Evolutionary conservation across 2,888 invertebrate genomes (phyloP).

Genomic region (Drosophila borealis): DNA sequence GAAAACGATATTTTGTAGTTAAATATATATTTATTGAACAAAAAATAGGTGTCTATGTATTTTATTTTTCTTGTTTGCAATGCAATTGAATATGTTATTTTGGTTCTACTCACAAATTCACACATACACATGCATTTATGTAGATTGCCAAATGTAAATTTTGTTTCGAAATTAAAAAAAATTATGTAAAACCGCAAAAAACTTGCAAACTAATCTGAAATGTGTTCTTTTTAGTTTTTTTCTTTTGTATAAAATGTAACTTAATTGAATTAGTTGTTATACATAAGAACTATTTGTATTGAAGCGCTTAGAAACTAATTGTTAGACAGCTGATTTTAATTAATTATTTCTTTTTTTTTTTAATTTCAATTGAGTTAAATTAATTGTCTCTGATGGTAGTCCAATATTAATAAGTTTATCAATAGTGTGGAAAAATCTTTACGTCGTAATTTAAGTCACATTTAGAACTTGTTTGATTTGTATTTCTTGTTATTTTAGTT

Average conservation of each 20-base stretch:
- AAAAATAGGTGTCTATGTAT: constrained; percentile 70
- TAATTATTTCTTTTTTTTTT: background rate
- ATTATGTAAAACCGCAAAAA: constrained; percentile 58
- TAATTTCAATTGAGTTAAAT: constrained; percentile 58
- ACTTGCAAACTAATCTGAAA: constrained; percentile 60
- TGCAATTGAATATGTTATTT: constrained; percentile 44
- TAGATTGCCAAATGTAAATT: constrained; percentile 39
- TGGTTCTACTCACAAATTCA: constrained; percentile 11
- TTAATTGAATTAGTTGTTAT: constrained; percentile 68
- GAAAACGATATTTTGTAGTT: constrained; percentile 44
- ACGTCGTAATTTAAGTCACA: constrained; percentile 78
- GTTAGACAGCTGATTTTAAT: constrained; percentile 60
- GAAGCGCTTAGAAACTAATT: constrained; percentile 72
- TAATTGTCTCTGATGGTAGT: constrained; percentile 47
- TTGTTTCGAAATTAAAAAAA: constrained; percentile 21
- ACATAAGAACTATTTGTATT: constrained; percentile 50
- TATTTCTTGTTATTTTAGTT: constrained; percentile 45
- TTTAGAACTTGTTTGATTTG: constrained; percentile 78
- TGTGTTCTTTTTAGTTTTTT: constrained; percentile 32
- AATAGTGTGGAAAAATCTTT: constrained; percentile 61
- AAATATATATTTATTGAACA: constrained; percentile 76
- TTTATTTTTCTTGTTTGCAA: constrained; percentile 51
- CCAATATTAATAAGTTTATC: constrained; percentile 27
- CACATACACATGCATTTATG: constrained; percentile 10
- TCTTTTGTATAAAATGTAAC: constrained; percentile 60